A percentile compares a stretch with the other conserved stretches of the same genome.
Evolutionary conservation across 2,888 invertebrate genomes (phyloP).

Genomic region (Beris morrisii): DNA sequence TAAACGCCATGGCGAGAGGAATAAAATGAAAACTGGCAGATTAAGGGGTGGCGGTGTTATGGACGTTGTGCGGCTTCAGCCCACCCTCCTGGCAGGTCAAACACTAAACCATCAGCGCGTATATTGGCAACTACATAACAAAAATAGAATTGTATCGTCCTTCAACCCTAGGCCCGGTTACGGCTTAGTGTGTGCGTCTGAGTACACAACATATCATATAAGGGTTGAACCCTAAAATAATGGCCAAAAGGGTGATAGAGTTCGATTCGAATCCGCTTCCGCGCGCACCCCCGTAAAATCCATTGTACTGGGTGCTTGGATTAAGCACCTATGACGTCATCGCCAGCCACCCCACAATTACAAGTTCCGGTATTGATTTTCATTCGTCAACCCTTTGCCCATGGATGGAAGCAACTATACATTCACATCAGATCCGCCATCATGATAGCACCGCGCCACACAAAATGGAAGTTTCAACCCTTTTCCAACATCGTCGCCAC

Average conservation of each 20-base stretch:
- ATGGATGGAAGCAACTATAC: constrained; percentile 11
- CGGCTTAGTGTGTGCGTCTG: too few relatives aligned
- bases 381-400: not conserved
- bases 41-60: not conserved
- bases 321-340: constrained; percentile 4
- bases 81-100: too few relatives aligned
- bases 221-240: constrained; percentile 36
- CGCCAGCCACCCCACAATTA: constrained; percentile 14
- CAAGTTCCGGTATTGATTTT: constrained; percentile 4
- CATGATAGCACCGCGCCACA: too few relatives aligned
- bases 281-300: constrained; percentile 17
- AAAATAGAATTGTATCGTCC: too few relatives aligned
- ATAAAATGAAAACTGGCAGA: constrained; percentile 1
- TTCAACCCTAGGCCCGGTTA: too few relatives aligned
- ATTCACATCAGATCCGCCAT: constrained; percentile 2
- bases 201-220: constrained; percentile 22
- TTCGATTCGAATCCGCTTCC: constrained; percentile 19
- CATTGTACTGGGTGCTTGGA: constrained; percentile 23
- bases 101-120: too few relatives aligned
- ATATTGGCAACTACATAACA: too few relatives aligned
- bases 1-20: not conserved
- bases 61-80: too few relatives aligned
- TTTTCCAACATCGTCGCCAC: too few relatives aligned
- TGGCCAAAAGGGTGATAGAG: constrained; percentile 33
- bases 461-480: too few relatives aligned